Base-by-base conservation (phyloP, 2,797 vertebrate species). In the Falco biarmicus region DNA sequence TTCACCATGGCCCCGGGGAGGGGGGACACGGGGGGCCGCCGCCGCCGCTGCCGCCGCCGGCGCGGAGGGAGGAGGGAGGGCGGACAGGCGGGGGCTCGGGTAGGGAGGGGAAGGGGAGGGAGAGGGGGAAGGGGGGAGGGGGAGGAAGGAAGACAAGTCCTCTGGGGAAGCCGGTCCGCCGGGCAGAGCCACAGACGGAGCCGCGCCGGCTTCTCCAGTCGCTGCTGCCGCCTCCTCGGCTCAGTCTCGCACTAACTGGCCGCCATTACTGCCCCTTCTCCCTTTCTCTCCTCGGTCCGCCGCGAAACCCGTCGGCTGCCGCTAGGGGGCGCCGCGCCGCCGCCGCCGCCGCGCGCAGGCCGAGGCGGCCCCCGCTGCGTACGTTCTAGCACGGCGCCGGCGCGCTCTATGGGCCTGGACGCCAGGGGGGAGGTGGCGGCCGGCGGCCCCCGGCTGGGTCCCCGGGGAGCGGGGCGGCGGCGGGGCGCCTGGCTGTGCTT, bases 1-100 rank as follows among this genome's bases (percentile, higher is more conserved):
- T 99, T 99, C 98, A 99, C 99, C 99, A 99, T 99, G 98, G 96
- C 96, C 97, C 96, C 60, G 85, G 76, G 73, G 45, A 91, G 69
- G 90, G 95, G 70, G 83, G 89, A 90, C 87, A 37, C 81, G 60
- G 57, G 86, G 87, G 77, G 77, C 54, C 31, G 34, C 37, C 56
- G 75, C 84, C 26, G 81, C 85, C 7, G 88, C 60, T 13, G 73
- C 86, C 39, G 84, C 88, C 45, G 87, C 91, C 91, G 91, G 75
- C 80, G 93, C 91, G 57, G 83, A 66, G 84, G 86, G 61, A 70
- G 74, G 82, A 74, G 84, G 84, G 84, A 41, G 71, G 84, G 64
- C 57, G 64, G 92, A n/a, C 88, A 69, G 92, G 79, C 84, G 89
- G 89, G 84, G 74, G 89, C 84, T 84, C 51, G 74, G 75, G 79